Conservation (phyloP, 2,113 vertebrate species). For the Dromiciops gliroides region DNA sequence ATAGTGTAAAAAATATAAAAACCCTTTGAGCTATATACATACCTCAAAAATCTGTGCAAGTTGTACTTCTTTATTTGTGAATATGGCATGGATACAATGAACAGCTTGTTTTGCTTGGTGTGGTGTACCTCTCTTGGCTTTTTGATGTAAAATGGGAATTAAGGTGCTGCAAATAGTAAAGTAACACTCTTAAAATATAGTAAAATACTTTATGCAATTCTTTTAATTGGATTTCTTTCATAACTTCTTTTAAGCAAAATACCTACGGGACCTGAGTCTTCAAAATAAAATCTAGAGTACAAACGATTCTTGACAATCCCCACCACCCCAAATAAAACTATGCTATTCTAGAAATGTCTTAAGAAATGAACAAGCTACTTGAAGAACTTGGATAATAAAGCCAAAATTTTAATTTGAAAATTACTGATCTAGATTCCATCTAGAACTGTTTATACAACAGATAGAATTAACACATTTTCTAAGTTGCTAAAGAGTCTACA, state of each 20-base stretch:
- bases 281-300: neutral
- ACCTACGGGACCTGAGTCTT: neutral
- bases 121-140: constrained; percentile 98
- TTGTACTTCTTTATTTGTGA: constrained; percentile 99
- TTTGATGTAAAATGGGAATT: constrained; percentile 99
- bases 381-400: neutral
- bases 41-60: constrained; percentile 99
- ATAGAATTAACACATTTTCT: neutral
- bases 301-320: neutral
- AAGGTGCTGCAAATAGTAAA: constrained; percentile 89
- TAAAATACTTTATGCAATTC: neutral
- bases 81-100: constrained; percentile 99
- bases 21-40: constrained; percentile 60
- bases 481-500: neutral
- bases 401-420: neutral
- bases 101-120: constrained; percentile 99
- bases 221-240: neutral
- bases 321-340: neutral
- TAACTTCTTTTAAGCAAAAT: neutral
- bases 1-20: constrained; percentile 38
- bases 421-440: neutral
- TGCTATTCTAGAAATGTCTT: neutral
- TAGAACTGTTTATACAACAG: too few species aligned
- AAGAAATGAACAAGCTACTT: neutral
- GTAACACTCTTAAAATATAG: constrained; percentile 32